Evolutionary conservation across 2,113 vertebrate genomes (phyloP).

Genomic region (Piaya cayana): DNA sequence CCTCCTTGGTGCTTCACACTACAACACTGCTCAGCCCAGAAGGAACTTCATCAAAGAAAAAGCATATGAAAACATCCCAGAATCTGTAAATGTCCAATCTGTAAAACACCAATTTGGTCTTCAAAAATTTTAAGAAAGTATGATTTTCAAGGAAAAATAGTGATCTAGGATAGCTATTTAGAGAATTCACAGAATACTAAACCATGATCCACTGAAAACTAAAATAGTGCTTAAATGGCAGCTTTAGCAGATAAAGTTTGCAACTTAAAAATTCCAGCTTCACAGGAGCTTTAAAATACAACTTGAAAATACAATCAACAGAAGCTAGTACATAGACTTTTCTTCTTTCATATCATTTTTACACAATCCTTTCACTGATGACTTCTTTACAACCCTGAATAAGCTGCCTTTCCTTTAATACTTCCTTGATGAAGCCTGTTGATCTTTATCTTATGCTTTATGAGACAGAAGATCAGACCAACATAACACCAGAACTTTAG

Average conservation of each 20-base stretch:
- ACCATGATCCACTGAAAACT: background rate
- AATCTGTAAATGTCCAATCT: background rate
- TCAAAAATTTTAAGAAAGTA: background rate
- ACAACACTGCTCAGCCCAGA: background rate
- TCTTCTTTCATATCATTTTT: background rate
- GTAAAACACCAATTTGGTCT: too few species aligned
- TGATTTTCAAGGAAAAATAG: background rate
- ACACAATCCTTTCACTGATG: background rate
- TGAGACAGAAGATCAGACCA: background rate
- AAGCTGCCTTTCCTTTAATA: background rate
- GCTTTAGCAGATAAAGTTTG: background rate
- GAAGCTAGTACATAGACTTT: background rate
- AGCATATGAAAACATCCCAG: background rate
- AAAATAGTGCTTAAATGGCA: background rate
- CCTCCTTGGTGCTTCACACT: background rate
- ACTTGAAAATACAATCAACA: background rate
- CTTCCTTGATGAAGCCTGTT: background rate
- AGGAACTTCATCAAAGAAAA: background rate
- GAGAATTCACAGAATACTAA: background rate
- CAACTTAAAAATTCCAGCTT: background rate
- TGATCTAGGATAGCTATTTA: background rate
- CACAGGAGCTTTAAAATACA: background rate
- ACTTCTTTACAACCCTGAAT: background rate
- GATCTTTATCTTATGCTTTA: background rate
- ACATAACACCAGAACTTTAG: background rate